Evolutionary conservation across 2,113 vertebrate genomes (phyloP), one percentile per base, ranked within the genome.

Genomic region (Ptychochromis oligacanthus): DNA sequence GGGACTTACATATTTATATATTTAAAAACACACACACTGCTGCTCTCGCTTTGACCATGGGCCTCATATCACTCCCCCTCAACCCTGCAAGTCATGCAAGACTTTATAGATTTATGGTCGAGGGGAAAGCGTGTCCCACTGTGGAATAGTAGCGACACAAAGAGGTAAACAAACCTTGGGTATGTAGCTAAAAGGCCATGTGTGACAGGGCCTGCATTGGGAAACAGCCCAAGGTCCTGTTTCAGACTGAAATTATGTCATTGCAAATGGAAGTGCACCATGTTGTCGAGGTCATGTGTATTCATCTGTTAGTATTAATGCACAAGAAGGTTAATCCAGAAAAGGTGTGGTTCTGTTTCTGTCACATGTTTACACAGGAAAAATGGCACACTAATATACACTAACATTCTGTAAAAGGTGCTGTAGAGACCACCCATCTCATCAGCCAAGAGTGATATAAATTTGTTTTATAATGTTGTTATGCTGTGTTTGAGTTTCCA

Each of bases 1-100:
- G 77, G 70, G 92, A 93, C 93, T 91, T 90, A 93, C 91, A 86
- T 88, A 82, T 93, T 92, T 91, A 91, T 87, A 84, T 84, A 87
- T 93, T 88, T 89, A 92, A 79, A 81, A 88, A 87, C 83, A 87
- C 88, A 87, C 88, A 65, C 79, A 43, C 64, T 60, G 58, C 80
- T 87, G 46, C 79, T 40, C 79, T 89, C 43, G 28, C 82, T 81
- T 85, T 64, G 18, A 81, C 77, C n/a, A 6, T 46, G 22, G 75
- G 58, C 61, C 84, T 79, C 56, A 43, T 34, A 54, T 82, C 61
- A 3, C 70, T 74, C 54, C 60, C 55, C 80, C 31, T 62, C 36
- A 0, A 62, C 79, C 55, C 58, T 55, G 36, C 70, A 83, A 87
- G 85, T 89, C 90, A 82, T 14, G 77, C 77, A 60, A 67, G 62